Conservation (phyloP, 2,113 vertebrate species). For the Macrotus californicus region DNA sequence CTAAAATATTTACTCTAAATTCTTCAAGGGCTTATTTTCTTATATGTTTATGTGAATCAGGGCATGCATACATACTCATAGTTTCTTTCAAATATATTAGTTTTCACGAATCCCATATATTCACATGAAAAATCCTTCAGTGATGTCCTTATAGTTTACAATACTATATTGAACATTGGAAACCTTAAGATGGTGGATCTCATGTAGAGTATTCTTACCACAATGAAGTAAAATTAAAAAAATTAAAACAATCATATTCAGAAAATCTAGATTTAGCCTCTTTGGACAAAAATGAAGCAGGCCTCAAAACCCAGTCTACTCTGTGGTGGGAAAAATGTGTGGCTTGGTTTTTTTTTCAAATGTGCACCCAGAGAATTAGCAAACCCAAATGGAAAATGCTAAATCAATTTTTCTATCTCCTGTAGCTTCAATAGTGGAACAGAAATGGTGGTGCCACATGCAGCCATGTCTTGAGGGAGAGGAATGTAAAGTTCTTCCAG, state of each 20-base stretch:
- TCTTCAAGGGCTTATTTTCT: background rate
- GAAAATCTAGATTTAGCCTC: background rate
- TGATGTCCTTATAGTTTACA: background rate
- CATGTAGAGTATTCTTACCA: background rate
- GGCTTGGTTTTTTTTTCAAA: background rate
- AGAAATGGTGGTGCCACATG: constrained; percentile 99
- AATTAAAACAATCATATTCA: background rate
- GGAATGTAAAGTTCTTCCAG: constrained; percentile 98
- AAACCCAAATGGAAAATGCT: background rate
- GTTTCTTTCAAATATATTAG: background rate
- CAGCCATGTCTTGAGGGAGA: constrained; percentile 98
- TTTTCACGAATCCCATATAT: background rate
- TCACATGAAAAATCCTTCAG: background rate
- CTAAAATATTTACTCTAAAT: constrained; percentile 5
- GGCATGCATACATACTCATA: background rate
- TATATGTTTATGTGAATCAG: background rate
- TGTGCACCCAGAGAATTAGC: background rate
- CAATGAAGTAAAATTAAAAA: background rate
- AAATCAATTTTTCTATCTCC: constrained; percentile 34
- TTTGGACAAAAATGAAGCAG: background rate
- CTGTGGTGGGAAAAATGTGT: background rate
- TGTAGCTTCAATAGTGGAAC: constrained; percentile 96
- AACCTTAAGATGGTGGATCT: background rate
- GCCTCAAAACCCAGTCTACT: background rate
- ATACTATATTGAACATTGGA: background rate